Base-by-base conservation (phyloP, 2,888 invertebrate genomes). In the Philaethria dido region DNA sequence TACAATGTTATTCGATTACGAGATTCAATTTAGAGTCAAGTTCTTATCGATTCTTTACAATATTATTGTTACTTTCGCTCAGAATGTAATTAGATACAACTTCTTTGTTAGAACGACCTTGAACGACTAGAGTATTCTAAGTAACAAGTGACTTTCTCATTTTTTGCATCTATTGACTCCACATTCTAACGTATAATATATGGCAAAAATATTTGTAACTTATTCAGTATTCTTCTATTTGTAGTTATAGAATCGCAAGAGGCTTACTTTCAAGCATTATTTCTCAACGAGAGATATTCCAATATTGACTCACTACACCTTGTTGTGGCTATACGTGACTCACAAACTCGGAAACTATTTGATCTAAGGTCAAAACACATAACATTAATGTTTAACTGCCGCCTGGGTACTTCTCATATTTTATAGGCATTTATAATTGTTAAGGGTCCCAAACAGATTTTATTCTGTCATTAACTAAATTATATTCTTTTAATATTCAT, bases 261-360 rank as follows among this genome's bases (percentile, higher is more conserved):
- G 25, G 29, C 25, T 25, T 44, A 59, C 25, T 22, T 16, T 16
- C 25, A 59, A 42, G 22, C 25, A 33, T 13, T 57, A 39, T 39
- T 48, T 57, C 57, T 50, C 29, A 20, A 44, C 42, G 25, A 60
- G 33, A 64, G 14, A 29, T 59, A 59, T 59, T 59, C 13, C 25
- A 50, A 59, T 59, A 59, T 64, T 50, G 48, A 64, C 42, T 50
- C 29, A 50, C 42, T 20, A n/a, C 42, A 16, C n/a, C 14, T 22
- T 16, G 44, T 62, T 52, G 50, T 50, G 62, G 62, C 57, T 44
- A 14, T 33, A 77, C 74, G 74, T 85, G 81, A 82, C 74, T 85
- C 83, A 83, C 81, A 82, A 79, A 78, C 80, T 82, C 72, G 74
- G 79, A 80, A 84, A 82, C 80, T 80, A 80, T 81, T 82, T 77